phyloP scores from a whole-genome alignment of 1,140 invertebrate genomes.

The Drosophila rufa region DNA sequence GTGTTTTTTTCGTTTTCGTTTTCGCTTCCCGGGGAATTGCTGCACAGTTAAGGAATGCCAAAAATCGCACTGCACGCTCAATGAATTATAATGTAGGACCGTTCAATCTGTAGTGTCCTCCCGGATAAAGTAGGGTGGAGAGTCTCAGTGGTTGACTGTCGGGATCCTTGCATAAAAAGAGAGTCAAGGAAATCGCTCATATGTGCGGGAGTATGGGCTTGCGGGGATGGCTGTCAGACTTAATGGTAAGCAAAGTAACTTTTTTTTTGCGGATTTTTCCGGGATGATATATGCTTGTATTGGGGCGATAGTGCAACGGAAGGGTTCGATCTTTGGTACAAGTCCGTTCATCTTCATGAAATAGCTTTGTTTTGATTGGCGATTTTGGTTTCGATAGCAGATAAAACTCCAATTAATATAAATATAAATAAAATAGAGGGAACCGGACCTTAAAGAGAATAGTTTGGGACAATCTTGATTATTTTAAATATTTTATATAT shows the following conservation, averaged over 20 bases:
- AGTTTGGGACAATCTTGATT: not conserved
- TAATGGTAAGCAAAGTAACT: slow-evolving; percentile 40
- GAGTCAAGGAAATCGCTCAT: slow-evolving; percentile 12
- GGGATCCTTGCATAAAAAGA: slow-evolving; percentile 27
- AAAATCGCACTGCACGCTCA: slow-evolving; percentile 65
- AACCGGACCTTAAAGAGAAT: not conserved
- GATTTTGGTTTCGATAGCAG: not conserved
- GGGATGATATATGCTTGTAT: slow-evolving; percentile 14
- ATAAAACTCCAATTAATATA: not conserved
- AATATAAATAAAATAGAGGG: not conserved
- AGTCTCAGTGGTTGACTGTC: not conserved
- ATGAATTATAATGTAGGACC: slow-evolving; percentile 73
- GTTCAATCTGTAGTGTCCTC: slow-evolving; percentile 70
- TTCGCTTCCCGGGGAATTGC: slow-evolving; percentile 11
- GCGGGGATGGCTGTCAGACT: slow-evolving; percentile 12
- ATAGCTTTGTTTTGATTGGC: not conserved
- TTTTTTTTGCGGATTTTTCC: not conserved
- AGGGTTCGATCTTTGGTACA: no score
- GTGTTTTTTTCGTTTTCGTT: slow-evolving; percentile 2
- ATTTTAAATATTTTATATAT: no score
- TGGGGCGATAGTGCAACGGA: not conserved
- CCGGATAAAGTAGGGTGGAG: not conserved
- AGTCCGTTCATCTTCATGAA: no score
- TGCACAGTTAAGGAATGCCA: slow-evolving; percentile 49
- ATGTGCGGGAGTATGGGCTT: slow-evolving; percentile 1